These are phyloP conservation scores for Oikopleura vanhoeffeni DNA, from an alignment of 23 tunicate genomes.

Conservation along the genomic window DNA sequence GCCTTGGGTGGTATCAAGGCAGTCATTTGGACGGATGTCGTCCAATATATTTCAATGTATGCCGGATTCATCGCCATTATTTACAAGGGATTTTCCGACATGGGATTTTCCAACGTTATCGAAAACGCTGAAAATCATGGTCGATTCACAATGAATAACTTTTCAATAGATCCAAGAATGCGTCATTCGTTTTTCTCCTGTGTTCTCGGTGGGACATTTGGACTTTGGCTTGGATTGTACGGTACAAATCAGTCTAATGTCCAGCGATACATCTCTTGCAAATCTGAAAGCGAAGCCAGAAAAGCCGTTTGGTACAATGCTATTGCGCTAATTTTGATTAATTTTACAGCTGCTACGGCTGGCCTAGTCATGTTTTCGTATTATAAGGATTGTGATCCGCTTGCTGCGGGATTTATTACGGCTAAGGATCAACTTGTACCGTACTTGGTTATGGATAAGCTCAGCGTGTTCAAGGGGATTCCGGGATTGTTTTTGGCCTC, in stretches of 20 bases:
- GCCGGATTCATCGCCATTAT: constrained; percentile 23
- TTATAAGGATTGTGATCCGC: constrained; percentile 41
- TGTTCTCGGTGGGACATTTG: constrained; percentile 22
- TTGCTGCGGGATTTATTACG: background rate
- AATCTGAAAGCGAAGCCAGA: constrained; percentile 27
- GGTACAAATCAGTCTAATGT: constrained; percentile 49
- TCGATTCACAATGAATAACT: background rate
- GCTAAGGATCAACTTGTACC: background rate
- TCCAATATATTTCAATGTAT: constrained; percentile 19
- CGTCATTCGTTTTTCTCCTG: constrained; percentile 1
- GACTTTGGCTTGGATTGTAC: constrained; percentile 28
- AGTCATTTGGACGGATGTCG: constrained; percentile 30
- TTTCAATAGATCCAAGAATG: constrained; percentile 1
- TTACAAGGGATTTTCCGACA: background rate
- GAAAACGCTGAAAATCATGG: background rate
- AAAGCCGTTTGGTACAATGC: constrained; percentile 33
- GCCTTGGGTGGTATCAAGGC: constrained; percentile 23
- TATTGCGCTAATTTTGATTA: constrained; percentile 30
- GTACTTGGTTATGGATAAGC: background rate
- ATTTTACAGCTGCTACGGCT: constrained; percentile 23
- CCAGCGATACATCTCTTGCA: constrained; percentile 46
- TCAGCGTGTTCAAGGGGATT: background rate
- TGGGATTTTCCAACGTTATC: background rate
- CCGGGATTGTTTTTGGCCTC: background rate
- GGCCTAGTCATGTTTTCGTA: constrained; percentile 39